Base-by-base conservation (phyloP, 2,797 vertebrate species). In the Etheostoma perlongum region DNA sequence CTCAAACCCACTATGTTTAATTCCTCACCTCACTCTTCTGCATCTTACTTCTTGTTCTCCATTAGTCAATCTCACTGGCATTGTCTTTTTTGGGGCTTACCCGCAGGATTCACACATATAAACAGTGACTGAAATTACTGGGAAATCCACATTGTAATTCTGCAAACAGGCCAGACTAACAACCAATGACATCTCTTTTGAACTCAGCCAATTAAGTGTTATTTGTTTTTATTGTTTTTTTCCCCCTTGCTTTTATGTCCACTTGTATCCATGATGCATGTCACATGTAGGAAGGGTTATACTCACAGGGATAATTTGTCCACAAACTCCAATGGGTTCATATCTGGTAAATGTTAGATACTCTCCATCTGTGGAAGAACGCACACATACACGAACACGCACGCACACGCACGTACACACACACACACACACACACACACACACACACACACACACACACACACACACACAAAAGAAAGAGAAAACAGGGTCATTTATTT, bases 241-340 rank as follows among this genome's bases (percentile, higher is more conserved):
- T 61, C n/a, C n/a, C 51, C 47, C 36, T 27, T n/a, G 33, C 36
- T 72, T 82, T 67, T 57, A 19, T 79, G 67, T 81, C 33, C 51
- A 49, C 72, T 79, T 76, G 49, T 82, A 71, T 86, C 40, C 25
- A 67, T 78, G 66, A 61, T 67, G 42, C 46, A 51, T 84, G 76
- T 80, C 86, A 85, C 71, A 70, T 51, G 21, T 58, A 74, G 58
- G 65, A 94, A 95, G 87, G 46, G 92, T 95, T 89, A 95, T 96
- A 96, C 98, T 99, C 93, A 99, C 98, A 58, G 98, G 98, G 92
- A 99, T 96, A 95, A 99, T 99, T 96, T 99, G 98, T 96, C 98
- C 98, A 88, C 98, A 99, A 82, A 99, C 98, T 89, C 98, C 98
- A 14, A 99, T 97, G 85, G 98, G 98, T 92, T 99, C 98, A 27